phyloP scores from a whole-genome alignment of 2,113 vertebrate species.

The Bambusicola thoracicus region DNA sequence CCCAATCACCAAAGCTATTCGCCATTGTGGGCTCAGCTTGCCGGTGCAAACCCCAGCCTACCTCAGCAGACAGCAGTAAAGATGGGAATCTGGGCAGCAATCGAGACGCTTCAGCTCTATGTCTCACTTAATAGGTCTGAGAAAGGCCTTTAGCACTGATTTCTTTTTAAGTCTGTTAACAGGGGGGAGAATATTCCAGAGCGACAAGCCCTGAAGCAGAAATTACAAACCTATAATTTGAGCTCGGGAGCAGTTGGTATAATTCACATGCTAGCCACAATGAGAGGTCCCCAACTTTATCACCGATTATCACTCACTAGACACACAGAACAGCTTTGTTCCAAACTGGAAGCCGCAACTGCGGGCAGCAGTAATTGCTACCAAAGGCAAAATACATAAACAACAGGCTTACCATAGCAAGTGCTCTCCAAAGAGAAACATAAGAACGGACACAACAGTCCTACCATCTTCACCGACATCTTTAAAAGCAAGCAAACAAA shows the following conservation, averaged over 20 bases:
- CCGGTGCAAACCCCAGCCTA: background rate
- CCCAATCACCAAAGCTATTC: rapidly evolving
- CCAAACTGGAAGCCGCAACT: constrained; percentile 51
- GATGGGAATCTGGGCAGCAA: background rate
- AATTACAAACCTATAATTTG: constrained; percentile 33
- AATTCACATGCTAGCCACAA: constrained; percentile 43
- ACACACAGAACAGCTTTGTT: constrained; percentile 58
- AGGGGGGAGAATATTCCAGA: background rate
- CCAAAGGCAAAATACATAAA: constrained; percentile 35
- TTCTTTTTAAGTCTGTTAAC: background rate
- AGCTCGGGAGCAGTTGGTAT: constrained; percentile 15
- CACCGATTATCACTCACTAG: constrained; percentile 37
- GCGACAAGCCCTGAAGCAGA: background rate
- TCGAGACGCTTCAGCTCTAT: background rate
- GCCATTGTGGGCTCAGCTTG: too few species aligned
- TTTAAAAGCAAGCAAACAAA: background rate
- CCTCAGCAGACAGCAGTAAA: background rate
- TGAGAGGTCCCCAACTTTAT: constrained; percentile 40
- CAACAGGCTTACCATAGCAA: background rate
- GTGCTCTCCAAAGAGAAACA: background rate
- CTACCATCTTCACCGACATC: background rate
- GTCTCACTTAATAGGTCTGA: background rate
- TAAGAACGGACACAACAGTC: background rate
- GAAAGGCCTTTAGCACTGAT: background rate
- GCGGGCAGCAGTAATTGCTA: constrained; percentile 54